Evolutionary conservation across 2,797 vertebrate genomes (phyloP).

Genomic region (Heliangelus exortis): DNA sequence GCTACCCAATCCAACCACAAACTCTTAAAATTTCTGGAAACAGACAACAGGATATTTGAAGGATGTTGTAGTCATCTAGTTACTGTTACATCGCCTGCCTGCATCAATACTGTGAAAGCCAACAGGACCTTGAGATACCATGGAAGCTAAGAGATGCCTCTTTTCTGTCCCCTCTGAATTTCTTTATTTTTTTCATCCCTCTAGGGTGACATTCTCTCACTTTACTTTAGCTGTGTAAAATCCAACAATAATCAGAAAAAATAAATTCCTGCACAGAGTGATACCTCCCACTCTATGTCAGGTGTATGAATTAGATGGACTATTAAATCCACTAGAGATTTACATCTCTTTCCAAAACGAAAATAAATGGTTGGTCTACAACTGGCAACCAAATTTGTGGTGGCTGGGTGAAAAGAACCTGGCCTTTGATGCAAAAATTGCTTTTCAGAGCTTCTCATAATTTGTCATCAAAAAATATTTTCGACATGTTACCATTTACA

Average conservation of each 20-base stretch:
- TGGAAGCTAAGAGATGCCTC: not conserved
- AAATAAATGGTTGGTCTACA: not conserved
- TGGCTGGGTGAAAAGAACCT: not conserved
- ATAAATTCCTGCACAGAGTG: not conserved
- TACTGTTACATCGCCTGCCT: not conserved
- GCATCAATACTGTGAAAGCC: not conserved
- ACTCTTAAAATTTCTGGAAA: not conserved
- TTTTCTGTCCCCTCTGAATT: not conserved
- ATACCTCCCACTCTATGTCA: not conserved
- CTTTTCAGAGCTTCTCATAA: not conserved
- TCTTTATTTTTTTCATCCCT: not conserved
- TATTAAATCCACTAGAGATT: not conserved
- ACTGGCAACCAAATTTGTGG: not conserved
- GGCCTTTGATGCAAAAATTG: not conserved
- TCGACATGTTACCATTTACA: not conserved
- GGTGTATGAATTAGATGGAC: not conserved
- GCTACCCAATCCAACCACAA: not conserved
- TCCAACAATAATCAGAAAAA: not conserved
- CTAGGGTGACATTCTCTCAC: not conserved
- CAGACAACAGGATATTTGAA: not conserved
- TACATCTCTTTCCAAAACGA: not conserved
- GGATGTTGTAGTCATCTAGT: not conserved
- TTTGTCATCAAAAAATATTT: not conserved
- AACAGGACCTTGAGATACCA: not conserved
- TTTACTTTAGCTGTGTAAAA: not conserved